Evolutionary conservation across 1,140 invertebrate species (phyloP).

Genomic region (Bombus waltoni): DNA sequence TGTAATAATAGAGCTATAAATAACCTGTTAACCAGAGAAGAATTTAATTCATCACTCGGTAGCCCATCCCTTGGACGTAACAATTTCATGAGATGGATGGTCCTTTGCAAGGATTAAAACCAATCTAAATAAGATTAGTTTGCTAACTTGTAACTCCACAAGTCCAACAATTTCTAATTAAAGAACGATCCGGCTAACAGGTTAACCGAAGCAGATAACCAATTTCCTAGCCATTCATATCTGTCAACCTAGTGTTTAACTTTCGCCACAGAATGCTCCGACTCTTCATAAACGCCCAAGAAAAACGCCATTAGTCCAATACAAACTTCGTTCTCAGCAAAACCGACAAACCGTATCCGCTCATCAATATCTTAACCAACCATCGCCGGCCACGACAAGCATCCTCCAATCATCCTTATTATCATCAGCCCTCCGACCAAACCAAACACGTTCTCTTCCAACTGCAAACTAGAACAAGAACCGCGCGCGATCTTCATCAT

Average conservation of each 20-base stretch:
- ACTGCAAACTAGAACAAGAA: constrained; percentile 16
- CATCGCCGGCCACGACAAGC: not conserved
- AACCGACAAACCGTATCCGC: not conserved
- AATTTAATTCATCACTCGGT: no score
- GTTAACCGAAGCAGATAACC: not conserved
- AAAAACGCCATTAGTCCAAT: not conserved
- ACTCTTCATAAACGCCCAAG: not conserved
- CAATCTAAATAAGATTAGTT: no score
- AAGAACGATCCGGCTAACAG: not conserved
- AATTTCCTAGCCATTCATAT: not conserved
- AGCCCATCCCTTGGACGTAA: no score
- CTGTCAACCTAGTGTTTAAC: not conserved
- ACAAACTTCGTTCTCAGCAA: not conserved
- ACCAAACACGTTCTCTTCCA: not conserved
- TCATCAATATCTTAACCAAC: not conserved
- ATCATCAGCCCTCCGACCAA: not conserved
- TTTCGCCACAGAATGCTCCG: not conserved
- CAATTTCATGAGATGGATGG: no score
- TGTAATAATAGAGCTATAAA: no score
- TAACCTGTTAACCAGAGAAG: no score
- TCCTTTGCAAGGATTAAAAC: no score
- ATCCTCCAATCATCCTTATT: no score
- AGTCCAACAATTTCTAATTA: not conserved
- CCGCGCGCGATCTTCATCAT: not conserved
- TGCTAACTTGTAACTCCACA: no score